phyloP scores from a whole-genome alignment of 2,113 vertebrate genomes.

The Motacilla tschutschensis region DNA sequence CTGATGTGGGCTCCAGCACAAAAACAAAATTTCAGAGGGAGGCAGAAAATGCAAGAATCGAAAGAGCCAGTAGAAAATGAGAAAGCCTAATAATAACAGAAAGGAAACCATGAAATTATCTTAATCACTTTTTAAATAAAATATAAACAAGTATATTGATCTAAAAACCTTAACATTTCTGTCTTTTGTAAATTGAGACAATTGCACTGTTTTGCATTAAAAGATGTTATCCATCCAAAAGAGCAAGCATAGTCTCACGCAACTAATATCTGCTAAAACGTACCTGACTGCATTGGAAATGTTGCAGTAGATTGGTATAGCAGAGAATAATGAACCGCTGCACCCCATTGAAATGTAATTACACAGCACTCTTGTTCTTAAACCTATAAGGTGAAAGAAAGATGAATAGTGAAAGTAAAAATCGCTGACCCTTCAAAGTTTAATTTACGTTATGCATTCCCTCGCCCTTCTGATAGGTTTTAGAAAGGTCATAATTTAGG shows the following conservation, averaged over 20 bases:
- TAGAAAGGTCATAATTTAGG: slow-evolving; percentile 98
- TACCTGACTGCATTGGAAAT: slow-evolving; percentile 91
- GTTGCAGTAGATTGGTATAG: slow-evolving; percentile 87
- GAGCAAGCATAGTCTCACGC: slow-evolving; percentile 69
- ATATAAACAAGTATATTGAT: slow-evolving; percentile 63
- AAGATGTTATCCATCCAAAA: slow-evolving; percentile 69
- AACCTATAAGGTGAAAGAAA: slow-evolving; percentile 92
- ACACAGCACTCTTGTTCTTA: slow-evolving; percentile 94
- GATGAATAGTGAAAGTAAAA: slow-evolving; percentile 98
- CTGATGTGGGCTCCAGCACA: slow-evolving; percentile 45
- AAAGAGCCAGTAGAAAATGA: slow-evolving; percentile 2
- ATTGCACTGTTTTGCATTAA: slow-evolving; percentile 69
- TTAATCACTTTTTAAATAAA: slow-evolving; percentile 55
- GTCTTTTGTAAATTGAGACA: slow-evolving; percentile 73
- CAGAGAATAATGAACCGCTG: slow-evolving; percentile 95
- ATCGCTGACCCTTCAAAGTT: slow-evolving; percentile 98
- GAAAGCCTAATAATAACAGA: neutral
- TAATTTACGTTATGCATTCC: slow-evolving; percentile 94
- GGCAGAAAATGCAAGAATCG: neutral
- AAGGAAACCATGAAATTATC: neutral
- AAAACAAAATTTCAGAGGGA: slow-evolving; percentile 15
- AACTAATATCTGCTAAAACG: slow-evolving; percentile 76
- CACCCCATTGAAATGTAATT: slow-evolving; percentile 97
- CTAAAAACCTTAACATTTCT: slow-evolving; percentile 27
- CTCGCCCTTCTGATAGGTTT: slow-evolving; percentile 90